Evolutionary conservation across 2,888 invertebrate species (phyloP).

Genomic region (Sarcophaga carnaria): DNA sequence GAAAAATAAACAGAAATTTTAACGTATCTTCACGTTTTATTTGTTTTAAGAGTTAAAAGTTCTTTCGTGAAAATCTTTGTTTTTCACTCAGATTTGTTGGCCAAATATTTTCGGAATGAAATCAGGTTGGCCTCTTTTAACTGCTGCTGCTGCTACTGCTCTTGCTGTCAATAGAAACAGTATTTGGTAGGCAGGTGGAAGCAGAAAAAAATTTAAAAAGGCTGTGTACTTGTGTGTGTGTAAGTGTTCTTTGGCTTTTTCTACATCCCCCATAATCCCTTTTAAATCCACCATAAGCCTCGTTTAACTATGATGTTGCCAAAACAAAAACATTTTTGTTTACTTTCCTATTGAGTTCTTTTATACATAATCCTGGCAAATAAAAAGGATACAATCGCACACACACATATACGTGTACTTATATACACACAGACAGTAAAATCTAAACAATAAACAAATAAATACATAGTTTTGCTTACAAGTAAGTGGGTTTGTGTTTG

Average conservation of each 20-base stretch:
- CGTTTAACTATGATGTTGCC: slow-evolving; percentile 39
- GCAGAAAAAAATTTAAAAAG: neutral
- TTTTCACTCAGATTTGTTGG: neutral
- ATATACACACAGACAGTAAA: neutral
- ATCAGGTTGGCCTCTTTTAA: neutral
- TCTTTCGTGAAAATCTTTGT: neutral
- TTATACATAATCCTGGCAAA: neutral
- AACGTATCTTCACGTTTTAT: slow-evolving; percentile 31
- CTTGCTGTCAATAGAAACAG: neutral
- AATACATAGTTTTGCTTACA: slow-evolving; percentile 13
- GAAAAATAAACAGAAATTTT: neutral
- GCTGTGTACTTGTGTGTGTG: neutral
- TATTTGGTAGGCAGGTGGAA: slow-evolving; percentile 15
- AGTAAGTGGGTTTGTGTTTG: neutral
- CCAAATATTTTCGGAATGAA: slow-evolving; percentile 19
- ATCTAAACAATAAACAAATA: slow-evolving; percentile 12
- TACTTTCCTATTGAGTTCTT: slow-evolving; percentile 34
- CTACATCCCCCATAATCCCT: slow-evolving; percentile 14
- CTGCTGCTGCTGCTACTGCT: too few relatives aligned
- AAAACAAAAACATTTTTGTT: slow-evolving; percentile 41
- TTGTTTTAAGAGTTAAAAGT: slow-evolving; percentile 11
- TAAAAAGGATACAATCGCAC: neutral
- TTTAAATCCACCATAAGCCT: slow-evolving; percentile 57
- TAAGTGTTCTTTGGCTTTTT: slow-evolving; percentile 24
- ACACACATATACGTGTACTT: neutral